phyloP scores from a whole-genome alignment of 37 sponge, comb jelly and placozoan genomes.

The Mnemiopsis leidyi region DNA sequence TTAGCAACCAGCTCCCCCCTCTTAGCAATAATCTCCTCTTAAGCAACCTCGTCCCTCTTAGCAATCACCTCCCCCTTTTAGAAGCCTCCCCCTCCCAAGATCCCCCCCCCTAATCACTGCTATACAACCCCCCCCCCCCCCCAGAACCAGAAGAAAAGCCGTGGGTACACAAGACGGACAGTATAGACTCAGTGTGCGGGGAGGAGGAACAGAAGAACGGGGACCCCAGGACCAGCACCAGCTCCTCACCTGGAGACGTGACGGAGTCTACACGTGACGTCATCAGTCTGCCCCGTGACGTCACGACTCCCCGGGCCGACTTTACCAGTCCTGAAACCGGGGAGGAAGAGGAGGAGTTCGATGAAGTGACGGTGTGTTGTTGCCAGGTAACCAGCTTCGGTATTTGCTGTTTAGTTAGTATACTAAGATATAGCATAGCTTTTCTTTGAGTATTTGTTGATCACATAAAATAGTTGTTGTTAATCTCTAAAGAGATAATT shows the following conservation, averaged over 20 bases:
- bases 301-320: not conserved
- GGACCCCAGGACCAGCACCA: not conserved
- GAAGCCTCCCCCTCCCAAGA: constrained; percentile 68
- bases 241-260: not conserved
- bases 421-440: no score
- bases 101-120: constrained; percentile 67
- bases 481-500: no score
- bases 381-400: no score
- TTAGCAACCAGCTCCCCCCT: no score
- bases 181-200: constrained; percentile 34
- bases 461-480: no score
- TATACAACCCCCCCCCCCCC: constrained; percentile 12
- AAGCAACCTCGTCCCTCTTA: no score
- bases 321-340: not conserved
- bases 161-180: constrained; percentile 19
- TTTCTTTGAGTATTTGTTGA: no score
- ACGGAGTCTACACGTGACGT: not conserved
- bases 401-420: no score
- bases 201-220: constrained; percentile 37
- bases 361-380: constrained; percentile 13
- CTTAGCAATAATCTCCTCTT: no score
- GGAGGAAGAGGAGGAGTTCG: not conserved
- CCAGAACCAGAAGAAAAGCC: constrained; percentile 18
- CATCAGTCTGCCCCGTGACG: not conserved
- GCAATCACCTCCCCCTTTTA: not conserved